These are phyloP conservation scores for Solea senegalensis DNA, from an alignment of 2,113 vertebrate genomes.

Conservation along the genomic window DNA sequence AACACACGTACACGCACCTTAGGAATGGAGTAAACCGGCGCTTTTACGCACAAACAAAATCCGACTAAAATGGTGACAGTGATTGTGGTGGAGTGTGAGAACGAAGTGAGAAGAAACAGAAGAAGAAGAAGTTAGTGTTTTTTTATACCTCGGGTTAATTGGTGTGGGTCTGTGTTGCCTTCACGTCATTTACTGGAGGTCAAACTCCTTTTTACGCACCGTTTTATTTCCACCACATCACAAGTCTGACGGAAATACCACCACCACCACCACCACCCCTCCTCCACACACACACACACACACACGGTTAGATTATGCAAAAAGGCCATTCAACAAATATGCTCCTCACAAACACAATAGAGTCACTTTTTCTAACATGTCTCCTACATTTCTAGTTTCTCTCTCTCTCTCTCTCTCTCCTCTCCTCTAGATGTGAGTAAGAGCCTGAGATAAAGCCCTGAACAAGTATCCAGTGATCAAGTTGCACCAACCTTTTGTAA, in stretches of 20 bases:
- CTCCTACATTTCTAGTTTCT: slow-evolving; percentile 65
- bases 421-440: slow-evolving; percentile 60
- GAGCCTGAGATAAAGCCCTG: slow-evolving; percentile 76
- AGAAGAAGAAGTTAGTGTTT: no score
- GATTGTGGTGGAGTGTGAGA: not conserved
- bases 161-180: not conserved
- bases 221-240: slow-evolving; percentile 52
- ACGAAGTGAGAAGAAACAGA: not conserved
- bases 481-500: slow-evolving; percentile 84
- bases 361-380: slow-evolving; percentile 62
- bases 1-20: not conserved
- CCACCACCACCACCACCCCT: slow-evolving; percentile 53
- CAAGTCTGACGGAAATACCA: slow-evolving; percentile 62
- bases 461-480: slow-evolving; percentile 87
- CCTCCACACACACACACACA: slow-evolving; percentile 28
- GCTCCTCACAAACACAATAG: slow-evolving; percentile 67
- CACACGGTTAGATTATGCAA: slow-evolving; percentile 71
- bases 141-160: not conserved
- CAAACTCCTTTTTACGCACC: slow-evolving; percentile 41
- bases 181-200: slow-evolving; percentile 8
- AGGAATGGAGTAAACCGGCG: no score
- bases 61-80: not conserved
- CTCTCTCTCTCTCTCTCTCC: slow-evolving; percentile 39
- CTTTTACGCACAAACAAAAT: slow-evolving; percentile 30
- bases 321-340: slow-evolving; percentile 74